Evolutionary conservation across 2,888 invertebrate species (phyloP).

Genomic region (Molorchus minor): DNA sequence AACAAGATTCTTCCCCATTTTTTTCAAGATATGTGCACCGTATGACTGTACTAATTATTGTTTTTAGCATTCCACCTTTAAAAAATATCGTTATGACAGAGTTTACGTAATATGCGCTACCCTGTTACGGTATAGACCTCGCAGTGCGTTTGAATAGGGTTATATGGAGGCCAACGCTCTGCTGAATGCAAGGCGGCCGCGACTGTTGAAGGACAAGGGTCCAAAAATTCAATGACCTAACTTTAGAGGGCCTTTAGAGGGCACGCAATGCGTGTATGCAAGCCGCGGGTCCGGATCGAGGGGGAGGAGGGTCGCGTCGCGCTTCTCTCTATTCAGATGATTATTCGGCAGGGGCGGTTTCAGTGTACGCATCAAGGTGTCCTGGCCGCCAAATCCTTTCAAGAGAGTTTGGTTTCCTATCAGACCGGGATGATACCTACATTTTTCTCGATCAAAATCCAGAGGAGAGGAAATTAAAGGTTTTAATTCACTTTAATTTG

Average conservation of each 20-base stretch:
- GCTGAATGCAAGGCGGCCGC: conserved; percentile 59
- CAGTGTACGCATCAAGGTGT: too few species aligned
- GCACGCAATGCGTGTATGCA: conserved; percentile 60
- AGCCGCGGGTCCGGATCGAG: conserved; percentile 36
- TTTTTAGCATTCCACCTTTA: too few species aligned
- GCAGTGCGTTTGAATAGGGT: conserved; percentile 33
- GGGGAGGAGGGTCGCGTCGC: conserved; percentile 36
- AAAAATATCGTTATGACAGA: too few species aligned
- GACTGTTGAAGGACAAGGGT: conserved; percentile 63
- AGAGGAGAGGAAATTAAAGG: too few species aligned
- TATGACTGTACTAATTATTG: too few species aligned
- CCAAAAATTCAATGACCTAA: conserved; percentile 65
- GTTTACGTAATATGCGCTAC: conserved; percentile 11
- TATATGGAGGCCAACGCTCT: conserved; percentile 43
- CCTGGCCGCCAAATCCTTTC: too few species aligned
- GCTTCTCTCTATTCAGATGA: conserved; percentile 30
- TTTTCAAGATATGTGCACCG: too few species aligned
- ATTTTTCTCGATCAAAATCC: too few species aligned
- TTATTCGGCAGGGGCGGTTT: conserved; percentile 5
- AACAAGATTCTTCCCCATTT: too few species aligned
- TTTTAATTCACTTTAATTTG: too few species aligned
- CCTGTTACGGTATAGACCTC: conserved; percentile 11
- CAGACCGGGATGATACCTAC: too few species aligned
- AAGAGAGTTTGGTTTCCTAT: too few species aligned
- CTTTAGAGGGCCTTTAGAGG: conserved; percentile 65